A percentile compares a stretch with the other conserved stretches of the same genome.
Conservation (phyloP, 1,140 invertebrate species). For the Phthorimaea operculella region DNA sequence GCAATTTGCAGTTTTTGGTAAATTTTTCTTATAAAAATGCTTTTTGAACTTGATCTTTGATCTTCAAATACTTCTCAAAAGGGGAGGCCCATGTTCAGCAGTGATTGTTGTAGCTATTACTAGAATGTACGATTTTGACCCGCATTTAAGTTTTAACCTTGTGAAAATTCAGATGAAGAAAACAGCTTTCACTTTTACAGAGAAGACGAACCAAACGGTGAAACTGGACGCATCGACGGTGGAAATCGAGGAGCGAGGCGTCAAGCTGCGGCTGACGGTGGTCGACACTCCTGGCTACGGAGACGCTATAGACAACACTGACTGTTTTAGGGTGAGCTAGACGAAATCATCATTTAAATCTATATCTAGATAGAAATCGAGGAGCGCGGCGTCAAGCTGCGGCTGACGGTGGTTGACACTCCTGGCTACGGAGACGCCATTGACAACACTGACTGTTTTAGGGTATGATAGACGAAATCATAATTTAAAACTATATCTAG, state of each 20-base stretch:
- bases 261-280: constrained; percentile 89
- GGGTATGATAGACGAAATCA: too few species aligned
- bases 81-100: too few species aligned
- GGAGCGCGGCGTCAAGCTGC: constrained; percentile 89
- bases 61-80: too few species aligned
- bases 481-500: too few species aligned
- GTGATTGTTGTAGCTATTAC: too few species aligned
- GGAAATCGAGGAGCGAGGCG: constrained; percentile 93
- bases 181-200: constrained; percentile 56
- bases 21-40: too few species aligned
- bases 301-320: constrained; percentile 98
- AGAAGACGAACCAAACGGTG: constrained; percentile 90
- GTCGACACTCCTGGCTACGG: constrained; percentile 99
- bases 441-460: constrained; percentile 93
- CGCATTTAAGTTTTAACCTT: too few species aligned
- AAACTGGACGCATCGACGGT: constrained; percentile 92
- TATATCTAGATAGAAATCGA: constrained; percentile 96
- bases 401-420: constrained; percentile 94
- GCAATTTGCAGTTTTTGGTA: too few species aligned
- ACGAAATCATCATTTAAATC: too few species aligned
- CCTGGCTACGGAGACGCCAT: constrained; percentile 99
- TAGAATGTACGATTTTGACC: too few species aligned
- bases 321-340: constrained; percentile 81
- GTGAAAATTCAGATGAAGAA: too few species aligned
- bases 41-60: too few species aligned